A percentile compares a stretch with the other conserved stretches of the same genome.
Evolutionary conservation across 2,888 invertebrate genomes (phyloP).

Genomic region (Caenorhabditis imperialis): DNA sequence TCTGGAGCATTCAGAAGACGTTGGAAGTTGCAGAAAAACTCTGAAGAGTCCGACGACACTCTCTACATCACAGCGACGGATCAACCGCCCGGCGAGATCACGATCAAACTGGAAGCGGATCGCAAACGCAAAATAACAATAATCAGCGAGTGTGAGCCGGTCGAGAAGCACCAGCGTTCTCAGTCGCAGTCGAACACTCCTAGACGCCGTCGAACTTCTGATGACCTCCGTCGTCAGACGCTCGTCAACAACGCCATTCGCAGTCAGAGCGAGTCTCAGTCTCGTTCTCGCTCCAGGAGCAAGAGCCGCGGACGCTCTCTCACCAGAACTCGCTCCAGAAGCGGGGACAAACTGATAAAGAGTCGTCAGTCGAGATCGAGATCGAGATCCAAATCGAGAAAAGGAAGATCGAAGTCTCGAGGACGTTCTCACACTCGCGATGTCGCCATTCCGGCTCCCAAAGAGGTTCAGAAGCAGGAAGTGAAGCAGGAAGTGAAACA

Average conservation of each 20-base stretch:
- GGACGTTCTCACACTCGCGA: background rate
- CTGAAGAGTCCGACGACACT: too few species aligned
- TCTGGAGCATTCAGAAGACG: too few species aligned
- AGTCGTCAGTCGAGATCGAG: background rate
- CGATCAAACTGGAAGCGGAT: slow-evolving; percentile 29
- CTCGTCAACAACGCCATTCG: slow-evolving; percentile 32
- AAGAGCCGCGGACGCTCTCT: slow-evolving; percentile 8
- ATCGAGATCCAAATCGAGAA: slow-evolving; percentile 2
- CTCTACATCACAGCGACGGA: slow-evolving; percentile 21
- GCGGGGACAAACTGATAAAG: slow-evolving; percentile 1
- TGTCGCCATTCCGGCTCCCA: background rate
- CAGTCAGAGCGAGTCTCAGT: slow-evolving; percentile 10
- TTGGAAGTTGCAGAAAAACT: too few species aligned
- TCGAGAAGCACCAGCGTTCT: slow-evolving; percentile 6
- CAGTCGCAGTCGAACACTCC: background rate
- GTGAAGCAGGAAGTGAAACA: slow-evolving; percentile 3
- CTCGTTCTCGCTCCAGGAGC: slow-evolving; percentile 25
- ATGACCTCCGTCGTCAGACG: slow-evolving; percentile 38
- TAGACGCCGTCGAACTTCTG: slow-evolving; percentile 15
- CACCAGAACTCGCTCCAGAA: slow-evolving; percentile 1
- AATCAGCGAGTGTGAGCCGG: slow-evolving; percentile 27
- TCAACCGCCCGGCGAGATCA: slow-evolving; percentile 23
- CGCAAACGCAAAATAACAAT: slow-evolving; percentile 48
- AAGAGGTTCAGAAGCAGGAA: slow-evolving; percentile 4
- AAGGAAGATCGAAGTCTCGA: too few species aligned